Conservation (phyloP, 2,797 vertebrate genomes). For the Setipinna tenuifilis region DNA sequence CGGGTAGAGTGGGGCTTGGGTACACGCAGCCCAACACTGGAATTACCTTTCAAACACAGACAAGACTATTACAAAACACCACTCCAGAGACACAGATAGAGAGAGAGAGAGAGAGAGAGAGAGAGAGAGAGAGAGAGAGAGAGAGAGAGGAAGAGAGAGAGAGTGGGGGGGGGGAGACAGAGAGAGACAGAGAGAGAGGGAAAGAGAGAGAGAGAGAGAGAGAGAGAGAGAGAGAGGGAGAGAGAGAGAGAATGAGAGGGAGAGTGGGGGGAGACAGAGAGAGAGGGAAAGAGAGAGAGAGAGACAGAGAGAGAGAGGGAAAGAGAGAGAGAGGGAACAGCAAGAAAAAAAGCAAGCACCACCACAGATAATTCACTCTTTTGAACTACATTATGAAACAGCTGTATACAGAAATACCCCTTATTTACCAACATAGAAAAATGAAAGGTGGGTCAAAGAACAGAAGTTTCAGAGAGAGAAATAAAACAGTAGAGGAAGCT, state of each 20-base stretch:
- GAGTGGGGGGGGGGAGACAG: not conserved
- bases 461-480: not conserved
- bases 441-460: not conserved
- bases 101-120: not conserved
- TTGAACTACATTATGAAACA: not conserved
- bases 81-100: not conserved
- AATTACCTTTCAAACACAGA: slow-evolving; percentile 52
- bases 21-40: slow-evolving; percentile 41
- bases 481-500: not conserved
- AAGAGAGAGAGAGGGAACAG: not conserved
- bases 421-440: not conserved
- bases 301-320: not conserved
- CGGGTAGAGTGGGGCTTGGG: slow-evolving; percentile 61
- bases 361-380: not conserved
- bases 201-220: not conserved
- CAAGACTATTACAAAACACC: slow-evolving; percentile 41
- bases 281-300: not conserved
- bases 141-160: not conserved
- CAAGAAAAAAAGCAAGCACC: slow-evolving; percentile 12
- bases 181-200: not conserved
- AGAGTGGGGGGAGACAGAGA: not conserved
- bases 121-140: not conserved
- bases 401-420: not conserved
- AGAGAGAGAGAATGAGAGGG: not conserved
- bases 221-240: slow-evolving; percentile 9